A percentile compares a stretch with the other conserved stretches of the same genome.
These are phyloP conservation scores for Diorhabda elongata DNA, from an alignment of 1,140 invertebrate genomes.

Conservation along the genomic window DNA sequence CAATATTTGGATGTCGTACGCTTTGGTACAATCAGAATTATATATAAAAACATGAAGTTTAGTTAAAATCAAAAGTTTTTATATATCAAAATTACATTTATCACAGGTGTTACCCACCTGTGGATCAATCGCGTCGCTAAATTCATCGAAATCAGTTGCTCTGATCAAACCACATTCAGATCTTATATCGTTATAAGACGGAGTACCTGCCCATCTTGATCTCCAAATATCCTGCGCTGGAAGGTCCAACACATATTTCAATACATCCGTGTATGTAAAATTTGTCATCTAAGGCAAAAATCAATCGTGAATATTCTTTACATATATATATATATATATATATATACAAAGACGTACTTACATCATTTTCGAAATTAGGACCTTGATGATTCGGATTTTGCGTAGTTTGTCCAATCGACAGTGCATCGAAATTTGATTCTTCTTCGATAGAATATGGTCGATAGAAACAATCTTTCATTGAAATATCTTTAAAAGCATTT, in stretches of 20 bases:
- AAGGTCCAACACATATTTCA: constrained; percentile 65
- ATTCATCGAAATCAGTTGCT: constrained; percentile 40
- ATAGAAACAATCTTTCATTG: neutral
- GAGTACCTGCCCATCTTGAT: constrained; percentile 83
- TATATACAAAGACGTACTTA: neutral
- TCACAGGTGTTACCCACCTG: too few species aligned
- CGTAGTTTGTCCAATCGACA: neutral
- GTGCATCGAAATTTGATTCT: neutral
- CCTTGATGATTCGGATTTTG: too few species aligned
- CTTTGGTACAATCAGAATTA: too few species aligned
- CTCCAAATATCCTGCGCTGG: constrained; percentile 82
- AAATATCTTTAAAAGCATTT: neutral
- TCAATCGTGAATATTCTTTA: neutral
- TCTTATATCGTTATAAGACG: constrained; percentile 76
- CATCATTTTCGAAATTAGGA: neutral
- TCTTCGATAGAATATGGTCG: neutral
- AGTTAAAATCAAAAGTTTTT: too few species aligned
- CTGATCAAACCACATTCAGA: constrained; percentile 72
- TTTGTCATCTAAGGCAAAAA: neutral
- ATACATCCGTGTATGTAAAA: neutral
- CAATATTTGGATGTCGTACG: too few species aligned
- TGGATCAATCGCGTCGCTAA: too few species aligned
- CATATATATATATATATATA: neutral
- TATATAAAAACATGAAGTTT: too few species aligned
- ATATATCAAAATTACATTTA: too few species aligned